Evolutionary conservation across 2,888 invertebrate genomes (phyloP).

Genomic region (Chesias legatella): DNA sequence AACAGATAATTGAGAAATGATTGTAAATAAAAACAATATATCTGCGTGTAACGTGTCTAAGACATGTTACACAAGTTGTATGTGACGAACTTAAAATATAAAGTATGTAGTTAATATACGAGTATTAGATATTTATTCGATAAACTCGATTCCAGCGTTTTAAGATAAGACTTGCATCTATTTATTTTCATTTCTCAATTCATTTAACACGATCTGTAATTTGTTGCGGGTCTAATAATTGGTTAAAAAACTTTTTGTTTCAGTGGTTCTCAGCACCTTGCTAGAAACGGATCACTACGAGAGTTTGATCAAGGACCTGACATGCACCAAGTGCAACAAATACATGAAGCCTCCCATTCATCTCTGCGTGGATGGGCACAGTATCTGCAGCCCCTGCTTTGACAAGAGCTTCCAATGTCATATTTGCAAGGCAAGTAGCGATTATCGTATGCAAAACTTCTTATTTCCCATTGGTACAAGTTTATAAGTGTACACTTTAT

Average conservation of each 20-base stretch:
- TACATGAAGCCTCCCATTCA: constrained; percentile 76
- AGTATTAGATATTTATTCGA: too few species aligned
- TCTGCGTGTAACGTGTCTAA: too few species aligned
- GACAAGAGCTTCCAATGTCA: constrained; percentile 69
- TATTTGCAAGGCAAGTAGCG: constrained; percentile 53
- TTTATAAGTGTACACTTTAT: too few species aligned
- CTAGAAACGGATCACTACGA: constrained; percentile 74
- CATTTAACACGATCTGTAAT: background rate
- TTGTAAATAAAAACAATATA: too few species aligned
- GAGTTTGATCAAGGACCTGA: constrained; percentile 69
- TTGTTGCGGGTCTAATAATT: background rate
- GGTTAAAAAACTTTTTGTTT: constrained; percentile 25
- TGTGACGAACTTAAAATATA: too few species aligned
- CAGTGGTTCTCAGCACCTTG: constrained; percentile 66
- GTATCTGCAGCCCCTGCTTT: constrained; percentile 64
- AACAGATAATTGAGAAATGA: too few species aligned
- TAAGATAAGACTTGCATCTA: too few species aligned
- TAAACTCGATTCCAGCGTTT: too few species aligned
- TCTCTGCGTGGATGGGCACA: constrained; percentile 73
- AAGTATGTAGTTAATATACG: too few species aligned
- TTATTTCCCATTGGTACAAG: too few species aligned
- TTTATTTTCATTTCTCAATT: too few species aligned
- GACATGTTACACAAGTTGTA: too few species aligned
- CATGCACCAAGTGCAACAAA: constrained; percentile 68
- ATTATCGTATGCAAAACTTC: background rate